Evolutionary conservation across 1,140 invertebrate species (phyloP), one percentile per base, ranked within the genome.

Genomic region (Drosophila kanapiae): DNA sequence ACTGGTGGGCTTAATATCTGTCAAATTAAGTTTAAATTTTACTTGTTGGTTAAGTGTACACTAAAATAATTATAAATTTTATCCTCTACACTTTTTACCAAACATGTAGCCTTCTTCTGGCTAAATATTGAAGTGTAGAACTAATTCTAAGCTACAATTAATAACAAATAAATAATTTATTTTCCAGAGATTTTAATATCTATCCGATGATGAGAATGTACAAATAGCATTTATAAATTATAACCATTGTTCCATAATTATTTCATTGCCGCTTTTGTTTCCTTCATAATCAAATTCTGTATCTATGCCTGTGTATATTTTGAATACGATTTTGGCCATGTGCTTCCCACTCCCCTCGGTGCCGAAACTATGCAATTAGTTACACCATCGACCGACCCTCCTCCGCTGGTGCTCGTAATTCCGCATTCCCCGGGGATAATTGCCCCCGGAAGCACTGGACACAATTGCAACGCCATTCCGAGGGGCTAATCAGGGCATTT

Each of bases 401-500:
- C 14, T 18, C 27, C 13, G 49, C 48, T 42, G 49, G n/a, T 31
- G n/a, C 63, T 43, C 29, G 38, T 40, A 64, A 59, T 59, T 31
- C 54, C 14, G 16, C 14, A 16, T n/a, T 71, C 40, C 62, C 42
- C 11, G n/a, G 59, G 49, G 57, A 51, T 38, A 37, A 56, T 38
- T 49, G 31, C 35, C 13, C 29, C n/a, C 16, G 38, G 6, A 10
- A 40, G 3, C 27, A 23, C n/a, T 60, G 23, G 35, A 33, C 63
- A 40, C 60, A 82, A 81, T 65, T 71, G 72, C 72, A 82, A 16
- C 49, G 54, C 58, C 33, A 68, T 80, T 88, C 35, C n/a, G 23
- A 56, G 53, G 45, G 68, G 53, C 69, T 84, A 69, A 88, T 80
- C 67, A 79, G 61, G 16, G 48, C 61, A 77, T 78, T 78, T 79